phyloP scores from a whole-genome alignment of 2,113 vertebrate species.

The Trichomycterus rosablanca region DNA sequence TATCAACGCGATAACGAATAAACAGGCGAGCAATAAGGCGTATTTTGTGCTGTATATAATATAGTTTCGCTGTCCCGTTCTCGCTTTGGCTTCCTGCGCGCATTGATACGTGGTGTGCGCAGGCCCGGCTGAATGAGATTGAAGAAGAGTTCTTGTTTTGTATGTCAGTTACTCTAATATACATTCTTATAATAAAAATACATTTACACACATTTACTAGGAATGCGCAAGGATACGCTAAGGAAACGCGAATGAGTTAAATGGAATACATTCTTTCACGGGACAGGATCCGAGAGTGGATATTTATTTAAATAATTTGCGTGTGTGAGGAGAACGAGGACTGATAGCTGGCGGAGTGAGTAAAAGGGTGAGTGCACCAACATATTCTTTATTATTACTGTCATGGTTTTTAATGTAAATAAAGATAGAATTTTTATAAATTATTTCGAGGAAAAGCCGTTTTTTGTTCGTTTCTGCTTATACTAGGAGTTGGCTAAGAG shows the following conservation, averaged over 20 bases:
- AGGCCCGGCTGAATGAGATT: constrained; percentile 68
- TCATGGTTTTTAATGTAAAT: no score
- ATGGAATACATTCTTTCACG: constrained; percentile 34
- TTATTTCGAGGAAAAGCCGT: constrained; percentile 23
- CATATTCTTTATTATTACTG: constrained; percentile 37
- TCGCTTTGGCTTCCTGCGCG: constrained; percentile 51
- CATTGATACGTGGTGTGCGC: constrained; percentile 63
- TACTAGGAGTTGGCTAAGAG: constrained; percentile 52
- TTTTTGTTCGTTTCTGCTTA: constrained; percentile 49
- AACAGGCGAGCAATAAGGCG: background rate
- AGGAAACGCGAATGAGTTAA: constrained; percentile 30
- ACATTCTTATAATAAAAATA: constrained; percentile 38
- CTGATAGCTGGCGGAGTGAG: constrained; percentile 51
- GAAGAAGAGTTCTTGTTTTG: constrained; percentile 65
- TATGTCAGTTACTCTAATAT: constrained; percentile 56
- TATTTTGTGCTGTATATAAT: constrained; percentile 13
- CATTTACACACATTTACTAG: constrained; percentile 27
- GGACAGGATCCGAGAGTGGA: constrained; percentile 49
- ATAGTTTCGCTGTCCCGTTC: constrained; percentile 51
- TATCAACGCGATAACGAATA: constrained; percentile 5
- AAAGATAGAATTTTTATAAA: no score
- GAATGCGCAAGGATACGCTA: constrained; percentile 8
- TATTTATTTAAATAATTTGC: constrained; percentile 58
- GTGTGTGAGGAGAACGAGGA: constrained; percentile 51
- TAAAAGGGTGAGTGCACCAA: constrained; percentile 53